Conservation (phyloP, 1,140 invertebrate genomes). For the Latrodectus geometricus region DNA sequence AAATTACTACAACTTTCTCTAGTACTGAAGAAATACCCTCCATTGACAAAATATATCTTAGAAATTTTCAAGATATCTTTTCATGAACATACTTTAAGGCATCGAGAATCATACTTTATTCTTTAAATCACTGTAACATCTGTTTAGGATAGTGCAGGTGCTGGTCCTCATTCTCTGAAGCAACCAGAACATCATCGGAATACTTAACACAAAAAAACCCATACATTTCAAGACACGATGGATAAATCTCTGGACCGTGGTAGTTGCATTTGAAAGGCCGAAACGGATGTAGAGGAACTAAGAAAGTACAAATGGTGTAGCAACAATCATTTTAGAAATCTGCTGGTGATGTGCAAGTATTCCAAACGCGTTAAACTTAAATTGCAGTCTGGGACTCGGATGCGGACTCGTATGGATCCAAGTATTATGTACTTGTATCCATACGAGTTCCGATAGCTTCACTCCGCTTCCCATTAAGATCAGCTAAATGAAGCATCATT, state of each 20-base stretch:
- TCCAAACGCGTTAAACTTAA: no score
- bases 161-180: neutral
- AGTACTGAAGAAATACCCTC: conserved; percentile 55
- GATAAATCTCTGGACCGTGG: conserved; percentile 24
- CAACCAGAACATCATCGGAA: no score
- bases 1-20: conserved; percentile 68
- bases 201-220: neutral
- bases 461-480: no score
- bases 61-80: conserved; percentile 56
- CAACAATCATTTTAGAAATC: neutral
- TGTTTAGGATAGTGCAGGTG: conserved; percentile 9
- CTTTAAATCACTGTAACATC: neutral
- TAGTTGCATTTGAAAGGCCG: neutral
- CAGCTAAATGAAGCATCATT: no score
- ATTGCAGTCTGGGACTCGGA: no score
- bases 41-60: conserved; percentile 66
- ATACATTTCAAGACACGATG: neutral
- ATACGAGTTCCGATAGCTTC: no score
- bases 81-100: conserved; percentile 54
- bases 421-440: no score
- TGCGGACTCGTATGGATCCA: no score
- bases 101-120: conserved; percentile 3
- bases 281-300: neutral
- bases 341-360: no score
- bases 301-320: neutral